Evolutionary conservation across 2,113 vertebrate species (phyloP).

Genomic region (Amblyornis subalaris): DNA sequence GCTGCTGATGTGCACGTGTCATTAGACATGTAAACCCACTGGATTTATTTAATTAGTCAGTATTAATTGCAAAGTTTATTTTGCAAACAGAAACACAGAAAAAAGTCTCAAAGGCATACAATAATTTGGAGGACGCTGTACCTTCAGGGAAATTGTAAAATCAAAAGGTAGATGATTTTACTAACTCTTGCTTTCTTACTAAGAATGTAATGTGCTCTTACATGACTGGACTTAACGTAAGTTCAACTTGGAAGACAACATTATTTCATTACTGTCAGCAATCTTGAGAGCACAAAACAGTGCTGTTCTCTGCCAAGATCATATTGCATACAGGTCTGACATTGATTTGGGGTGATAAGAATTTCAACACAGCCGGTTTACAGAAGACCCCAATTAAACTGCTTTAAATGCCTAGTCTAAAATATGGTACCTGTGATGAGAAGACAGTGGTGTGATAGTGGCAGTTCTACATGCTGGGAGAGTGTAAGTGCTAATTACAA

Average conservation of each 20-base stretch:
- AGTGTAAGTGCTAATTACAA: neutral
- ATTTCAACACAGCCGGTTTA: neutral
- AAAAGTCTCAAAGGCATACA: neutral
- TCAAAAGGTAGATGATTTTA: neutral
- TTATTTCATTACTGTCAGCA: neutral
- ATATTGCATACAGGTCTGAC: neutral
- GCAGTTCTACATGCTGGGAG: neutral
- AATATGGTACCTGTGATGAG: neutral
- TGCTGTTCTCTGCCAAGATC: neutral
- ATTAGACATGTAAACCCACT: neutral
- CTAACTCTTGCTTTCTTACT: neutral
- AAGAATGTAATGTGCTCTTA: neutral
- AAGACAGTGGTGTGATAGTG: neutral
- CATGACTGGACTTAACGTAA: fast-evolving
- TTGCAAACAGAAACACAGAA: neutral
- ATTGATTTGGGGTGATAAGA: neutral
- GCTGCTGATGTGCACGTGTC: neutral
- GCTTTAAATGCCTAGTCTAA: neutral
- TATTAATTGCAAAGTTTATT: neutral
- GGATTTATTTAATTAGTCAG: neutral
- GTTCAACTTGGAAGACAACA: neutral
- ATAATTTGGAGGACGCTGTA: neutral
- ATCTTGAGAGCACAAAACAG: neutral
- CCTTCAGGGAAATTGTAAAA: neutral
- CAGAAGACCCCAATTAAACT: neutral